Evolutionary conservation across 2,797 vertebrate species (phyloP), one percentile per base, ranked within the genome.

Genomic region (Myotis planiceps): DNA sequence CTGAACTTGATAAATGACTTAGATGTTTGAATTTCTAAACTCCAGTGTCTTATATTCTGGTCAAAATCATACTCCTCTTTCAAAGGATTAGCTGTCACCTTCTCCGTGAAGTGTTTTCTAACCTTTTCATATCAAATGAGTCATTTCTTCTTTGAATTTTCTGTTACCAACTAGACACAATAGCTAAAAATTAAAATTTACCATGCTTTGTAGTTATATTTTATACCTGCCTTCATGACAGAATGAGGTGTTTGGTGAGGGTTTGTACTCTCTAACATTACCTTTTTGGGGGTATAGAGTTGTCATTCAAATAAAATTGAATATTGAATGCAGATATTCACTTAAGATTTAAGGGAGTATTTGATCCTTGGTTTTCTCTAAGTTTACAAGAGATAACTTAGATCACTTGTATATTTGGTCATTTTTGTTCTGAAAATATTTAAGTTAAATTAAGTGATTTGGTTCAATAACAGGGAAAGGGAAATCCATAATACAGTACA

Each of bases 391-490:
- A 29, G 13, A 29, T 29, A 60, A 60, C 25, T 29, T 60, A 60
- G 58, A 60, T 60, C 58, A 29, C 27, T 60, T 65, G 27, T 34
- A 63, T 53, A 60, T 45, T 8, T 32, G 23, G 39, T n/a, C 32
- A 58, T 21, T 78, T 94, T 79, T 87, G 82, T 82, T 86, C 13
- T 58, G 8, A 87, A 88, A 74, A 78, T 49, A 66, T 84, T n/a
- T 9, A 68, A 81, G 21, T 66, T 94, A 47, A 0, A 49, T 80
- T 25, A 82, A 7, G 3, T 71, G 27, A 79, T 75, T 76, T 81
- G 51, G 21, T 18, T 94, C 9, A 37, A 51, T 25, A 34, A 32
- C 3, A 79, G 13, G 75, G 27, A 89, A 83, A 78, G 4, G 1
- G 9, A 94, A 82, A 69, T 39, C 71, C 34, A 34, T 83, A 90